Conservation (phyloP, 2,888 invertebrate species). For the Agonopterix heracliana region DNA sequence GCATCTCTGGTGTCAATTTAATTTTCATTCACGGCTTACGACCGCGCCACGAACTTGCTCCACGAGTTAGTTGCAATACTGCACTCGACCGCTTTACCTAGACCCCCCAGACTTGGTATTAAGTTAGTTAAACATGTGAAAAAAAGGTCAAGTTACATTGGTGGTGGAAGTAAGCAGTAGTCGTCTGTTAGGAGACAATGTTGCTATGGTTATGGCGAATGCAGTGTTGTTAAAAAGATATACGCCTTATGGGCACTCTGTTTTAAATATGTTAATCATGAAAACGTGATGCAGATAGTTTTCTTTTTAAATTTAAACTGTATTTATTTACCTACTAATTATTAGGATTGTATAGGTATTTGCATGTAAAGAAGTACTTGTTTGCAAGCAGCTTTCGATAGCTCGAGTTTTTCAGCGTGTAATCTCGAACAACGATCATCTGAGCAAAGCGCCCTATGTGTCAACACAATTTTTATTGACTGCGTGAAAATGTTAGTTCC, state of each 20-base stretch:
- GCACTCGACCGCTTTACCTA: constrained; percentile 11
- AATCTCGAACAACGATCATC: too few species aligned
- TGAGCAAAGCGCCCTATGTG: too few species aligned
- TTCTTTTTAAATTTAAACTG: too few species aligned
- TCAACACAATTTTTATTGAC: too few species aligned
- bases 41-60: constrained; percentile 21
- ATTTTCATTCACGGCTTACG: constrained; percentile 32
- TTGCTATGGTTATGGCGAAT: constrained; percentile 16
- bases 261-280: too few species aligned
- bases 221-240: neutral
- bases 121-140: neutral
- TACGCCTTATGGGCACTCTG: constrained; percentile 2
- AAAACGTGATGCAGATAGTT: too few species aligned
- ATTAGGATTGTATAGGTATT: too few species aligned
- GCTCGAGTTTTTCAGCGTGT: too few species aligned
- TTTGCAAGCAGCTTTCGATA: too few species aligned
- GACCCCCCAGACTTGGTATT: neutral
- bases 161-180: constrained; percentile 16
- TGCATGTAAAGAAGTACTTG: too few species aligned
- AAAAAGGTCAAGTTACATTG: constrained; percentile 13
- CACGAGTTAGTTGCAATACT: constrained; percentile 16
- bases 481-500: too few species aligned
- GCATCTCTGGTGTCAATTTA: constrained; percentile 23
- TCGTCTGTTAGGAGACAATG: constrained; percentile 15
- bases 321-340: too few species aligned